Conservation (phyloP, 1,140 invertebrate species). For the Euura lappo region DNA sequence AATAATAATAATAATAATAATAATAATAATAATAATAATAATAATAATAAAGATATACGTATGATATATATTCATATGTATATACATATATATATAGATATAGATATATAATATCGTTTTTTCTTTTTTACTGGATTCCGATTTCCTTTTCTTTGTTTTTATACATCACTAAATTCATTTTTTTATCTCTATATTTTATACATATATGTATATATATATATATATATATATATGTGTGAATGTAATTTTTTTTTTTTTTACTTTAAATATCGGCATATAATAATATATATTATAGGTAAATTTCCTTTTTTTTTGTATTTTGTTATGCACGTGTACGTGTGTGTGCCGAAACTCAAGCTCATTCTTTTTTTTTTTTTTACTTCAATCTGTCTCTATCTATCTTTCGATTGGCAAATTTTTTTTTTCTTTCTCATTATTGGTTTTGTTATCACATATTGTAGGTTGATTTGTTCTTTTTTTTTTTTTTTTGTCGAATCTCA, state of each 20-base stretch:
- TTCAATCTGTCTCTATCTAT: too few species aligned
- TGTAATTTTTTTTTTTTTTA: neutral
- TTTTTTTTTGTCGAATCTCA: too few species aligned
- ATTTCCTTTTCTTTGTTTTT: neutral
- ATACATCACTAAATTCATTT: constrained; percentile 6
- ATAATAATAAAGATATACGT: neutral
- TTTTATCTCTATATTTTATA: neutral
- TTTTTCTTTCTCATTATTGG: too few species aligned
- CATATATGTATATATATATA: neutral
- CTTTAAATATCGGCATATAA: constrained; percentile 5
- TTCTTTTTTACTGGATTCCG: neutral
- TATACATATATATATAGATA: too few species aligned
- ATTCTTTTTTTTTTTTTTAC: neutral
- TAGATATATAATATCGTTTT: neutral
- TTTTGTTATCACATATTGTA: neutral
- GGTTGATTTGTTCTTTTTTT: too few species aligned
- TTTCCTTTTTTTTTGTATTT: neutral
- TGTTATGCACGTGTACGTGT: neutral
- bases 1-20: constrained; percentile 10
- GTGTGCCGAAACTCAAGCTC: neutral
- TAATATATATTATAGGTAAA: neutral
- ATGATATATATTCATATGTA: neutral
- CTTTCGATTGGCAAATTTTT: too few species aligned
- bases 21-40: neutral
- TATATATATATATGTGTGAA: neutral